Evolutionary conservation across 1,140 invertebrate genomes (phyloP).

Genomic region (Philopotamus ludificatus): DNA sequence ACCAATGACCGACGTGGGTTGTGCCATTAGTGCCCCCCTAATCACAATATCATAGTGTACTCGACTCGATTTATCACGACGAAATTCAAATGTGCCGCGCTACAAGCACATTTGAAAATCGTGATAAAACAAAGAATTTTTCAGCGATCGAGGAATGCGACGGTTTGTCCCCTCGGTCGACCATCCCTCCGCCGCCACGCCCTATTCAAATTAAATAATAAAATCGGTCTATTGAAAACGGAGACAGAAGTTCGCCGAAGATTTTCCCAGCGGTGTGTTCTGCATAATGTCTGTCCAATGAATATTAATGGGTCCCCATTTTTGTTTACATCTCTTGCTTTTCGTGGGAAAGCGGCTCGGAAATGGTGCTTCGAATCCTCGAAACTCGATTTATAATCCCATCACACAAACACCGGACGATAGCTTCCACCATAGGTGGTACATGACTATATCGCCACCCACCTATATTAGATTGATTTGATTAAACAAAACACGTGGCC

Average conservation of each 20-base stretch:
- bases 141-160: too few relatives aligned
- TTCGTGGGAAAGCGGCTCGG: slow-evolving; percentile 37
- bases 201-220: slow-evolving; percentile 33
- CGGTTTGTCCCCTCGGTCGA: slow-evolving; percentile 14
- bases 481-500: slow-evolving; percentile 32
- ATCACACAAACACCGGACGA: slow-evolving; percentile 18
- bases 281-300: slow-evolving; percentile 36
- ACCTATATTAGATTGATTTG: slow-evolving; percentile 28
- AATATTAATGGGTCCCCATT: slow-evolving; percentile 39
- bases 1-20: too few relatives aligned
- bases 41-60: too few relatives aligned
- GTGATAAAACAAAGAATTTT: too few relatives aligned
- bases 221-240: slow-evolving; percentile 31
- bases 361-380: slow-evolving; percentile 5
- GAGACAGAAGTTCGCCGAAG: slow-evolving; percentile 23
- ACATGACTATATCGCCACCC: slow-evolving; percentile 23
- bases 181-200: slow-evolving; percentile 18
- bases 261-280: slow-evolving; percentile 36
- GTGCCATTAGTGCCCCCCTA: too few relatives aligned
- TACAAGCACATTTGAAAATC: too few relatives aligned
- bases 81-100: too few relatives aligned
- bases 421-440: neutral
- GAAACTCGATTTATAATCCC: slow-evolving; percentile 19
- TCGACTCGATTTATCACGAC: too few relatives aligned
- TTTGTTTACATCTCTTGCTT: slow-evolving; percentile 35